Conservation (phyloP, 53 echinoderm and acorn worm species). For the Actinopyga echinites region DNA sequence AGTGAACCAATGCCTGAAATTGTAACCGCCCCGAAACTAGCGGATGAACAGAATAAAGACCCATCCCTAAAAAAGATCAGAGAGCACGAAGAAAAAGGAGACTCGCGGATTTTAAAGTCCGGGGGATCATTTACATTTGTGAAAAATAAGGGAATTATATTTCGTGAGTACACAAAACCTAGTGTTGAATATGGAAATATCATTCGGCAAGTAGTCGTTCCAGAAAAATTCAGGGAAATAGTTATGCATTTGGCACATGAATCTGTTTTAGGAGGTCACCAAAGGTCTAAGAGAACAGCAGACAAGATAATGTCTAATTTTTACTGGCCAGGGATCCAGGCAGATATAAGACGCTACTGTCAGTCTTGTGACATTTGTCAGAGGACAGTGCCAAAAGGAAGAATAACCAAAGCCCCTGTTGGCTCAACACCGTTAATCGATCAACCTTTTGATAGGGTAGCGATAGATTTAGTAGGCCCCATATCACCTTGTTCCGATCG, state of each 20-base stretch:
- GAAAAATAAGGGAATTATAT: not conserved
- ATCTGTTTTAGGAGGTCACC: slow-evolving; percentile 64
- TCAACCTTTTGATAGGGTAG: slow-evolving; percentile 29
- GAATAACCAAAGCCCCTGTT: slow-evolving; percentile 25
- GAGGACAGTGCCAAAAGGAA: slow-evolving; percentile 23
- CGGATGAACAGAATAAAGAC: slow-evolving; percentile 4
- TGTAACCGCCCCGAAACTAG: not conserved
- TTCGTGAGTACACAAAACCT: not conserved
- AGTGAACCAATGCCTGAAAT: not conserved
- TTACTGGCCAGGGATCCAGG: slow-evolving; percentile 46
- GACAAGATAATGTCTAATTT: slow-evolving; percentile 58
- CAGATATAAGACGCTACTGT: slow-evolving; percentile 12
- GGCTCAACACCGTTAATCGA: not conserved
- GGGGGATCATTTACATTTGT: not conserved
- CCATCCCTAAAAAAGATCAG: not conserved
- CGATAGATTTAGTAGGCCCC: slow-evolving; percentile 48
- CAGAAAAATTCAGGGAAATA: slow-evolving; percentile 42
- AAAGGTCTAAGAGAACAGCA: slow-evolving; percentile 46
- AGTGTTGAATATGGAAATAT: slow-evolving; percentile 17
- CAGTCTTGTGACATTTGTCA: slow-evolving; percentile 30
- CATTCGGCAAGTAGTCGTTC: slow-evolving; percentile 43
- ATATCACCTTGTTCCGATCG: slow-evolving; percentile 22
- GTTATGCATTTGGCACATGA: slow-evolving; percentile 62
- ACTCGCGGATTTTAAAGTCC: not conserved
- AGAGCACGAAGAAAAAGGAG: not conserved